These are phyloP conservation scores for Eupithecia exiguata DNA, from an alignment of 2,888 invertebrate species.

Conservation along the genomic window DNA sequence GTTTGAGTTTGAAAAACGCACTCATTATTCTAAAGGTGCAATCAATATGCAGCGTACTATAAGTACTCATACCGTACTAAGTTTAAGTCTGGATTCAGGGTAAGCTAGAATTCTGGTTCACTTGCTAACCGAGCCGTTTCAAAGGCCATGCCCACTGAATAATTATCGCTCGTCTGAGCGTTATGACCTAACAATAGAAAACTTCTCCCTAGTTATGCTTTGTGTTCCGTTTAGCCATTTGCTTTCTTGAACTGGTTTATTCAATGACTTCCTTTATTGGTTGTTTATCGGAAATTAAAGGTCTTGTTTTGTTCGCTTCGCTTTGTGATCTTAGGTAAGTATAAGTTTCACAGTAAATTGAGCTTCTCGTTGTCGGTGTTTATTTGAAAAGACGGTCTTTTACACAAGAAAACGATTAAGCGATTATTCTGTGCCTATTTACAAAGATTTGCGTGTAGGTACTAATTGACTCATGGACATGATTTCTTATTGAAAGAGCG, in stretches of 20 bases:
- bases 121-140: not conserved
- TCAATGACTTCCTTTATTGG: slow-evolving; percentile 80
- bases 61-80: not conserved
- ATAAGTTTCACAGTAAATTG: slow-evolving; percentile 25
- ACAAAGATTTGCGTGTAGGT: not conserved
- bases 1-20: not conserved
- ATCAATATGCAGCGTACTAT: not conserved
- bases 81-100: not conserved
- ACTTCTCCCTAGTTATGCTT: slow-evolving; percentile 77
- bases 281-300: slow-evolving; percentile 68
- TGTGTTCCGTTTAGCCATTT: slow-evolving; percentile 74
- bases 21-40: not conserved
- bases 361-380: slow-evolving; percentile 1
- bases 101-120: slow-evolving; percentile 2
- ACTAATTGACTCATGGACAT: not conserved
- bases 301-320: slow-evolving; percentile 54
- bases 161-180: slow-evolving; percentile 23
- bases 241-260: slow-evolving; percentile 74
- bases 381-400: not conserved
- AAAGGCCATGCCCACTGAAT: not conserved
- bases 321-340: slow-evolving; percentile 40
- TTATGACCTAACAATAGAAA: slow-evolving; percentile 73
- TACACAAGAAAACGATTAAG: not conserved
- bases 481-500: not conserved
- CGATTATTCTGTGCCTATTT: not conserved